phyloP scores from a whole-genome alignment of 2,888 invertebrate species.

The Glyphotaelius pellucidus region DNA sequence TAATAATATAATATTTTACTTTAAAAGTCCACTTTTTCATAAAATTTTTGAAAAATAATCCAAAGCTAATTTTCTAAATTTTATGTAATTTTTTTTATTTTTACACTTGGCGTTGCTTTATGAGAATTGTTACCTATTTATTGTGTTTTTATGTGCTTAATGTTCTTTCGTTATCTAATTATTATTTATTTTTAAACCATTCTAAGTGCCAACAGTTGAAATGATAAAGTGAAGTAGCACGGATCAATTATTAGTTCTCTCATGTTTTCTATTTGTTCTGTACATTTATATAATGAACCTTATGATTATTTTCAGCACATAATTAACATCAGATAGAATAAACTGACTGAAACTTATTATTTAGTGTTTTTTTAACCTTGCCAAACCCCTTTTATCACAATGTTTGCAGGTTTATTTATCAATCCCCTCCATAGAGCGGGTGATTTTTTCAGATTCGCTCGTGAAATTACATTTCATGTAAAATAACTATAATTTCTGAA shows the following conservation, averaged over 20 bases:
- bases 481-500: too few species aligned
- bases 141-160: slow-evolving; percentile 50
- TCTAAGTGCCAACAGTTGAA: slow-evolving; percentile 54
- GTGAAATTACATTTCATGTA: too few species aligned
- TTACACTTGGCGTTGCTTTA: slow-evolving; percentile 17
- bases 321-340: slow-evolving; percentile 48
- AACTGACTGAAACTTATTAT: slow-evolving; percentile 56
- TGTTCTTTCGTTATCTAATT: slow-evolving; percentile 48
- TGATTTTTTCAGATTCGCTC: too few species aligned
- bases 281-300: slow-evolving; percentile 25
- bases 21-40: background rate
- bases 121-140: slow-evolving; percentile 65
- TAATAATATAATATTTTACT: background rate
- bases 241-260: background rate
- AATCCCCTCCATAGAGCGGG: too few species aligned
- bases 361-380: background rate
- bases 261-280: slow-evolving; percentile 39
- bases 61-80: slow-evolving; percentile 24
- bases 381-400: background rate
- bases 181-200: slow-evolving; percentile 42
- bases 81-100: slow-evolving; percentile 17
- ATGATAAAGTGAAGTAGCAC: slow-evolving; percentile 8
- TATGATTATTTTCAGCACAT: slow-evolving; percentile 3
- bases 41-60: background rate
- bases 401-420: too few species aligned